Base-by-base conservation (phyloP, 2,888 invertebrate genomes). In the Tricholauxania praeusta region DNA sequence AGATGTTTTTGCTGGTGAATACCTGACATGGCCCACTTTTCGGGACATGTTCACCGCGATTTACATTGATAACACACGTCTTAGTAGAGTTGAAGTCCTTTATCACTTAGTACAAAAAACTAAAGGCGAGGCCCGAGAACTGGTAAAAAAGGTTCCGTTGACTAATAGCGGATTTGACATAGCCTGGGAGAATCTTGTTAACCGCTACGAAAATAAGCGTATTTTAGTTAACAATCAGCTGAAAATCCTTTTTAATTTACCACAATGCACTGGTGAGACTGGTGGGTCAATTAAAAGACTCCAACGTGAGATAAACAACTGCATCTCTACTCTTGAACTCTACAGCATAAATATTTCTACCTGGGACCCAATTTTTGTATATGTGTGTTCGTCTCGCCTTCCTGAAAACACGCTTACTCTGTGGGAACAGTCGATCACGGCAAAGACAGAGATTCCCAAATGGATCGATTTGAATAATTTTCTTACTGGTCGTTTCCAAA, bases 351-450 rank as follows among this genome's bases (percentile, higher is more conserved):
- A 22, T 3, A 22, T 22, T 22, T 22, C 22, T 22, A 22, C 2
- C 22, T 22, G 22, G 22, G 22, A 3, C 22, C 22, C 22, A 3
- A 22, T 22, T 22, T 22, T 22, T 22, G 22, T 22, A 2, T 22
- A 62, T 53, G 19, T 71, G 7, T 73, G 74, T 17, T 71, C 53
- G 2, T n/a, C 60, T 2, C 32, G 59, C 17, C 52, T 72, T 3
- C 66, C 72, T 14, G 48, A 28, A 22, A 47, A n/a, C 2, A 63
- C 71, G 15, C 63, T 71, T 6, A 51, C 70, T 39, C 62, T 62
- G 17, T 71, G 70, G 70, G 70, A 71, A 53, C 70, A 63, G 39
- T 52, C 53, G 15, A 47, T 71, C 17, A 52, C 17, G 12, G n/a
- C 52, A 7, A 71, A 71, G 53, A 14, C 19, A 10, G 53, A 62